Conservation (phyloP, 2,888 invertebrate genomes). For the Tanytarsus gracilentus region DNA sequence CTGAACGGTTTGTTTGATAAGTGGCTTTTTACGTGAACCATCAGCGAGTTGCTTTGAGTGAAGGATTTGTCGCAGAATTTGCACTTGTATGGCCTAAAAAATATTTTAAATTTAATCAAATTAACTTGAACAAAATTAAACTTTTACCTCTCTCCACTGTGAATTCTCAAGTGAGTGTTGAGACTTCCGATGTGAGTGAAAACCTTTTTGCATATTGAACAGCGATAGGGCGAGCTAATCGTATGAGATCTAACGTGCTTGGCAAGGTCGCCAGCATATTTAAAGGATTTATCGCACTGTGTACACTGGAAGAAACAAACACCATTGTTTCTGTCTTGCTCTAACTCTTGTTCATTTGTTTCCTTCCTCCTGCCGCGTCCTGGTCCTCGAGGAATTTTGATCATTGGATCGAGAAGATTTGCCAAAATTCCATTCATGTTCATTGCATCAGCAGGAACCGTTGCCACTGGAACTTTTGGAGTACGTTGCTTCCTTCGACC, state of each 20-base stretch:
- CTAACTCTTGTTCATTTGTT: constrained; percentile 4
- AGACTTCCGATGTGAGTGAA: constrained; percentile 44
- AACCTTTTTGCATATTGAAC: constrained; percentile 42
- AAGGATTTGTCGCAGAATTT: constrained; percentile 43
- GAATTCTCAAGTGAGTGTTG: constrained; percentile 43
- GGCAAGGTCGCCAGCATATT: constrained; percentile 43
- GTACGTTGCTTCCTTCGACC: background rate
- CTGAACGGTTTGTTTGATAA: constrained; percentile 42
- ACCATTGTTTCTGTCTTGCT: background rate
- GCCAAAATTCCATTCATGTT: background rate
- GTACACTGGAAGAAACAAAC: constrained; percentile 30
- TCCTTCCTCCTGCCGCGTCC: constrained; percentile 30
- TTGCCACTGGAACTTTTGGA: constrained; percentile 9
- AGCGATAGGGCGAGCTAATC: constrained; percentile 42
- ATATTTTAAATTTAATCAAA: no score
- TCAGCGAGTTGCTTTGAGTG: constrained; percentile 42
- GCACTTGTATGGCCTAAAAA: constrained; percentile 41
- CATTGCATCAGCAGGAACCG: constrained; percentile 1
- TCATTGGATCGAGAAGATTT: background rate
- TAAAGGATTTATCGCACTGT: constrained; percentile 40
- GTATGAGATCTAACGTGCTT: constrained; percentile 44
- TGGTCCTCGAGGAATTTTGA: constrained; percentile 37
- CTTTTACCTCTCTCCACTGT: constrained; percentile 33
- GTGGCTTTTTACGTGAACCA: constrained; percentile 43
- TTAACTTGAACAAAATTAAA: background rate